A percentile compares a stretch with the other conserved stretches of the same genome.
These are phyloP conservation scores for Eurystomus glaucurus DNA, from an alignment of 2,797 vertebrate genomes.

Conservation along the genomic window DNA sequence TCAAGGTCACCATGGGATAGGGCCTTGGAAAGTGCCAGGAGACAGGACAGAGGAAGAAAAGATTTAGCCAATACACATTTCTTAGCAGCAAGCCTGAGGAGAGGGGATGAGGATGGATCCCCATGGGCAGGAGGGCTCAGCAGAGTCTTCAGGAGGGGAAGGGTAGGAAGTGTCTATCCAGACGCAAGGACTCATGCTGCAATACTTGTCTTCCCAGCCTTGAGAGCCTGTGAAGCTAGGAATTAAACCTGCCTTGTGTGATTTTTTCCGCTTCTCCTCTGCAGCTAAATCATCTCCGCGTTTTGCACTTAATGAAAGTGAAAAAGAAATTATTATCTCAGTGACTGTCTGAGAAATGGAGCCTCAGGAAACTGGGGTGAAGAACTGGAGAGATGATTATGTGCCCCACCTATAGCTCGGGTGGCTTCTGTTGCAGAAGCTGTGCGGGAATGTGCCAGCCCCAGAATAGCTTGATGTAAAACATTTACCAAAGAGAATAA, in stretches of 20 bases:
- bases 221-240: conserved; percentile 26
- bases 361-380: not conserved
- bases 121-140: not conserved
- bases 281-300: not conserved
- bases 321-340: not conserved
- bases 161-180: not conserved
- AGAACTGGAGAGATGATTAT: not conserved
- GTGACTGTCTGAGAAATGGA: not conserved
- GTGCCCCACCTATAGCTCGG: not conserved
- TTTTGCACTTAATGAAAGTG: not conserved
- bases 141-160: not conserved
- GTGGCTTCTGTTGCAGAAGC: not conserved
- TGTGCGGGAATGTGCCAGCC: not conserved
- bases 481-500: not conserved
- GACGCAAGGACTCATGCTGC: not conserved
- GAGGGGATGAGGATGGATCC: not conserved
- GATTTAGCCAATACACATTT: not conserved
- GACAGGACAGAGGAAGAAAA: not conserved
- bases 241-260: conserved; percentile 37
- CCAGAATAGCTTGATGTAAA: not conserved
- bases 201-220: not conserved
- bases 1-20: not conserved
- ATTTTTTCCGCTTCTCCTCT: not conserved
- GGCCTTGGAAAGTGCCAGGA: not conserved
- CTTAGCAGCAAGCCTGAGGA: not conserved